Base-by-base conservation (phyloP, 2,113 vertebrate species). In the Melanotaenia duboulayi region DNA sequence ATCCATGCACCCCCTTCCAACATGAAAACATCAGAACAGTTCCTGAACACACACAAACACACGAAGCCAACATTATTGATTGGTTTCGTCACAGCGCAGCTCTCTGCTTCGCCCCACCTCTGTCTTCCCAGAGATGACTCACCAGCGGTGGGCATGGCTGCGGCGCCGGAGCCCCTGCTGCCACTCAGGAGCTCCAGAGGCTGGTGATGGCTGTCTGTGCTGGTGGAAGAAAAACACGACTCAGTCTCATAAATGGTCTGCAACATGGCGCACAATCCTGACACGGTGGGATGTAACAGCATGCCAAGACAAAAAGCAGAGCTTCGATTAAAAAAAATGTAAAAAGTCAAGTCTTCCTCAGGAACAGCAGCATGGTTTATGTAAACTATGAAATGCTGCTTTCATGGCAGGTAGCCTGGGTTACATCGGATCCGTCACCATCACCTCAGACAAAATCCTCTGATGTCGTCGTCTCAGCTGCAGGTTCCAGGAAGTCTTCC, bases 241-340 rank as follows among this genome's bases (percentile, higher is more conserved):
- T 92, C 90, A 10, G 89, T 92, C 85, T 92, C 90, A 71, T 92
- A 92, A 83, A 92, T 92, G 81, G 90, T 92, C 83, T 92, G 90
- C 85, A 92, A 87, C 90, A 91, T 92, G 89, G 86, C 76, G 87
- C 89, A 89, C 89, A 92, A 86, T 90, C 90, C 90, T 86, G 89
- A 89, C 84, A 89, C 86, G 0, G 89, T 83, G 60, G 89, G 86
- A 75, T 86, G 87, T 57, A 92, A 85, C 81, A 90, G 86, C 89
- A 90, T 92, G 84, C 89, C 90, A 88, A 56, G 60, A 74, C 77
- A 13, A 83, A 78, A 76, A 69, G 56, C 51, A 44, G 71, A 20
- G n/a, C 65, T 78, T 65, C 42, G 20, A 24, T 87, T 44, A 40
- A 20, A 19, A n/a, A 40, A 48, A 24, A 35, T 50, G 28, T 28